Evolutionary conservation across 2,113 vertebrate genomes (phyloP).

Genomic region (Poecilia latipinna): DNA sequence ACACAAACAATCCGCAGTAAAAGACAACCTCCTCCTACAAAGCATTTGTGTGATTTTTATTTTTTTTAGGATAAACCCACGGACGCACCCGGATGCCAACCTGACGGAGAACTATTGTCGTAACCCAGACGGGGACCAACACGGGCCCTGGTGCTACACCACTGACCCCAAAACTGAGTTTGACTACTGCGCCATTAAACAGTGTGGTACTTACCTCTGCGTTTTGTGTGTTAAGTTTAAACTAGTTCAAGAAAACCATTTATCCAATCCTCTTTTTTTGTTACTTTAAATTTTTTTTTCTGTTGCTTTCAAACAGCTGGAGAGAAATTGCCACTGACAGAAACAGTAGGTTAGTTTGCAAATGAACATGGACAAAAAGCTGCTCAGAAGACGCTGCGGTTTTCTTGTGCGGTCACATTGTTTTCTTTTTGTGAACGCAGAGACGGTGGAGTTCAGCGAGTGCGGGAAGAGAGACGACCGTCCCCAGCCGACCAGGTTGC

Average conservation of each 20-base stretch:
- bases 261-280: slow-evolving; percentile 1
- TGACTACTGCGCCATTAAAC: slow-evolving; percentile 94
- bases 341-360: slow-evolving; percentile 70
- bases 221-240: neutral
- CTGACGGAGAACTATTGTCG: slow-evolving; percentile 93
- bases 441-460: slow-evolving; percentile 82
- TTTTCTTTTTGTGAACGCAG: slow-evolving; percentile 67
- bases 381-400: neutral
- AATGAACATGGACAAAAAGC: slow-evolving; percentile 15
- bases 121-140: slow-evolving; percentile 91
- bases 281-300: slow-evolving; percentile 4
- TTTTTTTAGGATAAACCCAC: slow-evolving; percentile 83
- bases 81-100: slow-evolving; percentile 82
- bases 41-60: slow-evolving; percentile 5
- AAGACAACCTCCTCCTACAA: neutral
- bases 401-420: neutral
- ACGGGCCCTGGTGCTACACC: slow-evolving; percentile 97
- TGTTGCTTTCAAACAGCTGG: slow-evolving; percentile 75
- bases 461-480: slow-evolving; percentile 87
- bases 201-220: slow-evolving; percentile 81
- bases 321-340: slow-evolving; percentile 72
- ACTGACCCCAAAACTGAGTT: slow-evolving; percentile 90
- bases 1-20: neutral
- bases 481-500: slow-evolving; percentile 31
- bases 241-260: slow-evolving; percentile 2